Base-by-base conservation (phyloP, 1,140 invertebrate species). In the Sitobion miscanthi region DNA sequence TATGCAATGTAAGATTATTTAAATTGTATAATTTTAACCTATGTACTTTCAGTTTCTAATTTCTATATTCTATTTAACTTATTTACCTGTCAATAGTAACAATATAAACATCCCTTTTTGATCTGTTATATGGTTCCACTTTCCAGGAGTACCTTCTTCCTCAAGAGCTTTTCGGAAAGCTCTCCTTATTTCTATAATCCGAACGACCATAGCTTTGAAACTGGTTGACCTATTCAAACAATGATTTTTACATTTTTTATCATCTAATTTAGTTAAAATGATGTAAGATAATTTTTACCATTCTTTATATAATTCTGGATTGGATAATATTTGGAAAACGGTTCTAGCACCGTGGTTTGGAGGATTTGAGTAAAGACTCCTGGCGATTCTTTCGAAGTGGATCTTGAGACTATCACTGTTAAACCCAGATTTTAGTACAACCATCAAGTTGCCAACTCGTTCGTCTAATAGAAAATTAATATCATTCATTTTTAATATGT, bases 91-190 rank as follows among this genome's bases (percentile, higher is more conserved):
- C 5, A 99, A 96, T 30, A 99, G 99, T 77, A 99, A 99, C 95
- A 98, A 99, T 1, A 98, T 99, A 96, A 99, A 99, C 98, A 99
- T 99, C 94, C 99, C 99, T 95, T 99, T 99, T 96, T 99, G 99
- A 88, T 97, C 96, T 6, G 97, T 97, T 94, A 99, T 98, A 95
- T 99, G 99, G 94, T 98, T 97, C 99, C 99, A 99, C 94, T 95
- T 97, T 94, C 99, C 99, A 35, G 99, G 98, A 1, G 98, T 99
- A 83, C 96, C 96, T 62, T 99, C 95, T 25, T 91, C 77, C 94
- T 95, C 94, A 4, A 94, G 42, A 95, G 97, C 97, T 52, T 97
- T 96, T 94, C 97, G 96, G 21, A 99, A 96, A 25, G 96, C 96
- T 94, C 96, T 45, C 2, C 45, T 96, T 98, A 99, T 99, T 94